Base-by-base conservation (phyloP, 2,888 invertebrate species). In the Nemotelus pantherinus region DNA sequence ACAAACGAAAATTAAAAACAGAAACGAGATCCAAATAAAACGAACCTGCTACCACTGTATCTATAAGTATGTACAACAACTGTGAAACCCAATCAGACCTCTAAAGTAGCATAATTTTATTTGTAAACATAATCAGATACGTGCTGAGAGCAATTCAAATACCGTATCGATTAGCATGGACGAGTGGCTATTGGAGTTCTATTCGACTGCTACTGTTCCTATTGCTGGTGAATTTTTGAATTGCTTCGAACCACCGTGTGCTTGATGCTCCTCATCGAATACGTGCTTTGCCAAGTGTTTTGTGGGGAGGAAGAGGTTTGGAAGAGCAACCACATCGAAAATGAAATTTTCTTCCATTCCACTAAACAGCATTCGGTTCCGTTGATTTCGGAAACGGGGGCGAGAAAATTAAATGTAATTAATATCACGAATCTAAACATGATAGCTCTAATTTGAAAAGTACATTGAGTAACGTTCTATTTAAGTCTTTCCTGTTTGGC, bases 361-460 rank as follows among this genome's bases (percentile, higher is more conserved):
- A 25, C 25, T 25, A 50, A 50, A 10, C 53, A 50, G 53, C 25
- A 25, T 57, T 63, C 41, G 43, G 7, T 39, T 41, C 2, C 5
- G 39, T 25, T 2, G 63, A 2, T 43, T 1, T 25, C 7, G 3
- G 9, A 63, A 41, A 43, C 39, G 63, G 5, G 41, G 43, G 63
- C 71, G 71, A 43, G 44, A 55, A 71, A 71, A 71, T 55, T 71
- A 43, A 71, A 43, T 41, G 55, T 55, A 71, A 71, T 71, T 71
- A 71, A 25, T 57, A 55, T 9, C 55, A 71, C 71, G 71, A 55
- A 71, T 55, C 44, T 57, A 55, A 57, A 71, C 68, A 68, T 68
- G 68, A 68, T 71, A 71, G 55, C 71, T 43, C 55, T 53, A 71
- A 71, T 71, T 71, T 55, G 55, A 55, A 41, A 55, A 71, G 57